These are phyloP conservation scores for Pangasianodon hypophthalmus DNA, from an alignment of 2,113 vertebrate species.

Conservation along the genomic window DNA sequence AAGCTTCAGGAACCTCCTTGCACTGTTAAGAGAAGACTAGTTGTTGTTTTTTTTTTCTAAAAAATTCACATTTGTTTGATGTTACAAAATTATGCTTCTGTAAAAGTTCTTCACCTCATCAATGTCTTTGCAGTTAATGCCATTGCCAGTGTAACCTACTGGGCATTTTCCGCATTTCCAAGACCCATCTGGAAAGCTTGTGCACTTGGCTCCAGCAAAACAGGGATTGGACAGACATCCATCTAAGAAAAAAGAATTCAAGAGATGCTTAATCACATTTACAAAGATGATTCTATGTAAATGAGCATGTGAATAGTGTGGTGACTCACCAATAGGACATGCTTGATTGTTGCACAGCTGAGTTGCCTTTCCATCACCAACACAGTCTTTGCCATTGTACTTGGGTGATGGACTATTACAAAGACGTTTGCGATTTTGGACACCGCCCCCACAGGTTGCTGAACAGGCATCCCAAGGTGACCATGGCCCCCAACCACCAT, in stretches of 20 bases:
- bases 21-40: slow-evolving; percentile 75
- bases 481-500: slow-evolving; percentile 97
- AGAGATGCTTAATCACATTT: slow-evolving; percentile 1
- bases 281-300: background rate
- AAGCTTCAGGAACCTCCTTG: slow-evolving; percentile 88
- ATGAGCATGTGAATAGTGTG: background rate
- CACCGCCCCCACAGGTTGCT: slow-evolving; percentile 88
- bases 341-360: slow-evolving; percentile 85
- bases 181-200: slow-evolving; percentile 89
- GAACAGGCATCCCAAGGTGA: slow-evolving; percentile 91
- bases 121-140: slow-evolving; percentile 87
- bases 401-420: slow-evolving; percentile 92
- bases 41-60: background rate
- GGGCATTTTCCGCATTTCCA: slow-evolving; percentile 97
- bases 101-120: slow-evolving; percentile 82
- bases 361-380: slow-evolving; percentile 79
- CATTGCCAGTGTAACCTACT: slow-evolving; percentile 88
- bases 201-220: slow-evolving; percentile 88
- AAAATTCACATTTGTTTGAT: background rate
- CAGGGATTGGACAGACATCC: slow-evolving; percentile 97
- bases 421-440: slow-evolving; percentile 86
- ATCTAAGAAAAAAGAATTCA: slow-evolving; percentile 73
- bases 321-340: slow-evolving; percentile 73
- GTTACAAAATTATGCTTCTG: background rate
- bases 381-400: slow-evolving; percentile 88